Evolutionary conservation across 2,888 invertebrate genomes (phyloP).

Genomic region (Eudemis profundana): DNA sequence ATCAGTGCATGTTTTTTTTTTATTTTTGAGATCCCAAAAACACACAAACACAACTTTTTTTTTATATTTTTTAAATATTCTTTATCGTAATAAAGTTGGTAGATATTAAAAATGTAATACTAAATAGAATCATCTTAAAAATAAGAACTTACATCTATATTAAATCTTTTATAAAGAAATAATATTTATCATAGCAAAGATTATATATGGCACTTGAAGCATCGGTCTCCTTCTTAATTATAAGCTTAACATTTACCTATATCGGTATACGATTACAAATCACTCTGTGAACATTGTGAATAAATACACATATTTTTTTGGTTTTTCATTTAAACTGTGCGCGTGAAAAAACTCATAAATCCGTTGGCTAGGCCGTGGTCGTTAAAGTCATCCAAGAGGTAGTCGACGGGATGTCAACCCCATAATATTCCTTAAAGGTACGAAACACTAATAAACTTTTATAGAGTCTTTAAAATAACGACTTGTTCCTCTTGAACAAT

Average conservation of each 20-base stretch:
- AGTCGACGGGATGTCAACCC: conserved; percentile 28
- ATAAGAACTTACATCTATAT: conserved; percentile 39
- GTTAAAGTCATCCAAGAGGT: conserved; percentile 46
- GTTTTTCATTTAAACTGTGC: conserved; percentile 68
- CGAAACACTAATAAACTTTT: conserved; percentile 48
- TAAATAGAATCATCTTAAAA: conserved; percentile 21
- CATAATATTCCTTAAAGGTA: conserved; percentile 31
- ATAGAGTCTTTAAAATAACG: conserved; percentile 71
- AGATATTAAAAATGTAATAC: conserved; percentile 7
- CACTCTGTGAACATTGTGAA: conserved; percentile 64
- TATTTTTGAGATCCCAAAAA: conserved; percentile 86
- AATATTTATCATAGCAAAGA: conserved; percentile 53
- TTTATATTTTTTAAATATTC: conserved; percentile 52
- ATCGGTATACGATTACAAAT: conserved; percentile 52
- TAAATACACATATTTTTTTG: conserved; percentile 59
- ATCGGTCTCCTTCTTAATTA: conserved; percentile 69
- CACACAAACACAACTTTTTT: conserved; percentile 76
- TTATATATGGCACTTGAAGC: conserved; percentile 81
- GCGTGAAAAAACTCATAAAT: conserved; percentile 62
- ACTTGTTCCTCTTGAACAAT: conserved; percentile 78
- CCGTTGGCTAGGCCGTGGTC: conserved; percentile 72
- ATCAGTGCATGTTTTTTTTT: conserved; percentile 75
- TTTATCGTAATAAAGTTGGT: conserved; percentile 21
- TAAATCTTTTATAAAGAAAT: conserved; percentile 41
- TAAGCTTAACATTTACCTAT: conserved; percentile 49